Evolutionary conservation across 2,888 invertebrate species (phyloP).

Genomic region (Hydraecia micacea): DNA sequence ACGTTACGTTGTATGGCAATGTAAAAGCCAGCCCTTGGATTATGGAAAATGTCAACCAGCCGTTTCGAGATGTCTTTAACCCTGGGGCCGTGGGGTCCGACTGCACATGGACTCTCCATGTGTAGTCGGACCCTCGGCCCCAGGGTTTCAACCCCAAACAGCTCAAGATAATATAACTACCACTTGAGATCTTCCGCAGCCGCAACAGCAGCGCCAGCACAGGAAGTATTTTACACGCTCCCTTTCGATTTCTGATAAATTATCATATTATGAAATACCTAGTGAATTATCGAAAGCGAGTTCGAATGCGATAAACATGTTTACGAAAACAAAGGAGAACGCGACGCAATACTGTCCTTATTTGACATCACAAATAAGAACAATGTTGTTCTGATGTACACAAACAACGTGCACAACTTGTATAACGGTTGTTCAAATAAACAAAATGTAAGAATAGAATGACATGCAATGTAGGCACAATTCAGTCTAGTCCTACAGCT

Average conservation of each 20-base stretch:
- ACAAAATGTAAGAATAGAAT: neutral
- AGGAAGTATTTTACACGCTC: neutral
- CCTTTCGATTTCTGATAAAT: constrained; percentile 37
- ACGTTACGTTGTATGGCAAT: neutral
- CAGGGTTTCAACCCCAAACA: neutral
- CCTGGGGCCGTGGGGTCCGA: too few species aligned
- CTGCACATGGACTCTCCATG: neutral
- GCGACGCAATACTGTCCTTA: constrained; percentile 40
- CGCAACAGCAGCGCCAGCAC: neutral
- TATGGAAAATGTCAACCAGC: neutral
- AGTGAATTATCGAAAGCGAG: constrained; percentile 44
- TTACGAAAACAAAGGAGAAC: constrained; percentile 47
- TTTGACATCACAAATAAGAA: constrained; percentile 47
- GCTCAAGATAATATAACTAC: neutral
- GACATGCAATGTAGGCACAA: neutral
- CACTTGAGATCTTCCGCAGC: neutral
- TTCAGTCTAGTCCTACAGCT: neutral
- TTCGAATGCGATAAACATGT: constrained; percentile 56
- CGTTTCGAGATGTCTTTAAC: neutral
- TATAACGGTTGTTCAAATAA: constrained; percentile 21
- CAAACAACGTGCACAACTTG: constrained; percentile 13
- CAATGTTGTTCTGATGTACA: constrained; percentile 28
- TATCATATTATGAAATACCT: constrained; percentile 48
- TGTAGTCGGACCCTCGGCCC: neutral
- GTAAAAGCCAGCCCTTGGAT: neutral